Conservation (phyloP, 2,888 invertebrate genomes). For the Glaucopsyche alexis region DNA sequence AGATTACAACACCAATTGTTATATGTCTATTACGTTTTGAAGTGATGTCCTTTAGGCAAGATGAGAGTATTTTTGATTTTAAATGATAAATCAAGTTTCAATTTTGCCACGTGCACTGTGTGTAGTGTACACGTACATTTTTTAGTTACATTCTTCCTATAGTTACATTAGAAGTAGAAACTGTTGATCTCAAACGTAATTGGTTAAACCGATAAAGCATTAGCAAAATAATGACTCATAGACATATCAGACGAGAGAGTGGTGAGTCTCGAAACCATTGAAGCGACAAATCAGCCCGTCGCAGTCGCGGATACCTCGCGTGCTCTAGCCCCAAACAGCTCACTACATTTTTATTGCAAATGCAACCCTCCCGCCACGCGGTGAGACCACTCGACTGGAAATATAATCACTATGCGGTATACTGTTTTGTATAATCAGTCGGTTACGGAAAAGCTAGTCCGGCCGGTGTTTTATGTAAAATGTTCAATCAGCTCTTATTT, state of each 20-base stretch:
- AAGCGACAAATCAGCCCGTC: slow-evolving; percentile 20
- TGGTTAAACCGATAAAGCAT: not conserved
- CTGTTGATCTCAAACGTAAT: not conserved
- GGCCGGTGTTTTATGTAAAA: slow-evolving; percentile 35
- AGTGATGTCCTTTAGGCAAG: no score
- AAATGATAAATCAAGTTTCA: no score
- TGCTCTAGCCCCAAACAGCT: slow-evolving; percentile 38
- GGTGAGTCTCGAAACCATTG: slow-evolving; percentile 7
- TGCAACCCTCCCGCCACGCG: slow-evolving; percentile 54
- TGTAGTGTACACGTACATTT: no score
- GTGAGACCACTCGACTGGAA: slow-evolving; percentile 65
- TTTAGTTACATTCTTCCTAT: no score
- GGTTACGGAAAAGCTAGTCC: slow-evolving; percentile 43
- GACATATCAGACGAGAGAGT: slow-evolving; percentile 19
- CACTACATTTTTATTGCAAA: slow-evolving; percentile 61
- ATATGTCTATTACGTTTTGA: no score
- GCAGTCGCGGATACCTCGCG: slow-evolving; percentile 18
- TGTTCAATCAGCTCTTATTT: slow-evolving; percentile 11
- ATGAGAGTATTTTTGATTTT: no score
- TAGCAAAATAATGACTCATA: slow-evolving; percentile 3
- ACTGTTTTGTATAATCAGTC: slow-evolving; percentile 62
- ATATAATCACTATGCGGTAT: slow-evolving; percentile 64
- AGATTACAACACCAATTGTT: no score
- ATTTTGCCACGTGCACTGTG: no score
- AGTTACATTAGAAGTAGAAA: no score